Percentiles rank a stretch among this genome's conserved stretches.
Evolutionary conservation across 2,797 vertebrate species (phyloP).

Genomic region (Peromyscus nudipes): DNA sequence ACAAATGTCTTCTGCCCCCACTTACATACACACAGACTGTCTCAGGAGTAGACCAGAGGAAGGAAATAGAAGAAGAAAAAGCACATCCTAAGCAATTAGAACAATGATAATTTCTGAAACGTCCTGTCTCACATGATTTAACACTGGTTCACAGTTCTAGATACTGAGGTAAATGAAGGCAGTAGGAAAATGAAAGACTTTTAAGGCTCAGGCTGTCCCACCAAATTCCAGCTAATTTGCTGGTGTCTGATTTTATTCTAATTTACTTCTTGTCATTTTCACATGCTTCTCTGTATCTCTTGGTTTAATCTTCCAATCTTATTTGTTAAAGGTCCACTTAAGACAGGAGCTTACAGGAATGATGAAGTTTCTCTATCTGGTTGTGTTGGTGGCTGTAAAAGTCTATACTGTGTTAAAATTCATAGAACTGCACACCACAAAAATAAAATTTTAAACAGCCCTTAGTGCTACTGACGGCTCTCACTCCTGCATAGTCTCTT

Average conservation of each 20-base stretch:
- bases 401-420: not conserved
- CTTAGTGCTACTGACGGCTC: not conserved
- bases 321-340: slow-evolving; percentile 41
- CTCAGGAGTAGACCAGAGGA: not conserved
- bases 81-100: slow-evolving; percentile 5
- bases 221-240: not conserved
- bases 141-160: not conserved
- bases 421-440: not conserved
- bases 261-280: not conserved
- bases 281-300: not conserved
- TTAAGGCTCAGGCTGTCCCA: not conserved
- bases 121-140: not conserved
- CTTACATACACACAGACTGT: not conserved
- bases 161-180: slow-evolving; percentile 3
- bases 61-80: not conserved
- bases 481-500: not conserved
- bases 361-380: not conserved
- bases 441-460: slow-evolving; percentile 42
- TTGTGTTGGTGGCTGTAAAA: not conserved
- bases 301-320: slow-evolving; percentile 14
- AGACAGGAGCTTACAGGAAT: not conserved
- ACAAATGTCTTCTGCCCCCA: not conserved
- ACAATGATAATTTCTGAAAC: slow-evolving; percentile 30
- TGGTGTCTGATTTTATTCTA: slow-evolving; percentile 5
- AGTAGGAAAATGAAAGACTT: not conserved